phyloP scores from a whole-genome alignment of 1,140 invertebrate genomes.

The Melitaea cinxia region DNA sequence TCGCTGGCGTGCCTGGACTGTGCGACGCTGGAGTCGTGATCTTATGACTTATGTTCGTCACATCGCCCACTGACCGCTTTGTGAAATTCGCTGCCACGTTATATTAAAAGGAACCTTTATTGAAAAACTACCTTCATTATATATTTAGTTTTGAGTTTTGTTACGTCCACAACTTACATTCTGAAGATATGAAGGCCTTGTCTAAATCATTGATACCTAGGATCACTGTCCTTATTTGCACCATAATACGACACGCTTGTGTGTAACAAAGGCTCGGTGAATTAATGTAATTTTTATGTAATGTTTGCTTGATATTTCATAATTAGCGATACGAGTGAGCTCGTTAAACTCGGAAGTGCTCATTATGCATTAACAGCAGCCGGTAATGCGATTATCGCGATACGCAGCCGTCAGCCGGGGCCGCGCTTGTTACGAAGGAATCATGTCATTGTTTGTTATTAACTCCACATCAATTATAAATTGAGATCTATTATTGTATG shows the following conservation, averaged over 20 bases:
- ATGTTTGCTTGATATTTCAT: constrained; percentile 16
- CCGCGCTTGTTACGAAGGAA: neutral
- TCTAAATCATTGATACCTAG: too few species aligned
- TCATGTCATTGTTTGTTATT: neutral
- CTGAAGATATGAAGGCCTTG: too few species aligned
- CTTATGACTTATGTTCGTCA: constrained; percentile 17
- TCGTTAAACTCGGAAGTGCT: constrained; percentile 28
- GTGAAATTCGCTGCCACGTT: neutral
- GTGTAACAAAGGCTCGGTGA: too few species aligned
- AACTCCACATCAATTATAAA: too few species aligned
- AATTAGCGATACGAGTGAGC: constrained; percentile 25
- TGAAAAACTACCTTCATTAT: neutral
- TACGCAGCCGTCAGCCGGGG: constrained; percentile 3
- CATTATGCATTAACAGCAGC: constrained; percentile 21
- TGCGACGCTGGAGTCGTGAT: constrained; percentile 5
- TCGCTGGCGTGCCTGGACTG: constrained; percentile 8
- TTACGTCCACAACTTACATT: too few species aligned
- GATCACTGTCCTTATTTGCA: too few species aligned
- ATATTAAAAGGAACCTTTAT: neutral
- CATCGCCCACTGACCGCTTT: neutral
- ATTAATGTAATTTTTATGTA: constrained; percentile 13
- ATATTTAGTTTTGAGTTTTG: neutral
- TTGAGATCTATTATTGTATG: neutral
- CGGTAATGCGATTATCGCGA: constrained; percentile 12
- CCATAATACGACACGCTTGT: too few species aligned